phyloP scores from a whole-genome alignment of 2,113 vertebrate genomes.

The Seriola quinqueradiata region DNA sequence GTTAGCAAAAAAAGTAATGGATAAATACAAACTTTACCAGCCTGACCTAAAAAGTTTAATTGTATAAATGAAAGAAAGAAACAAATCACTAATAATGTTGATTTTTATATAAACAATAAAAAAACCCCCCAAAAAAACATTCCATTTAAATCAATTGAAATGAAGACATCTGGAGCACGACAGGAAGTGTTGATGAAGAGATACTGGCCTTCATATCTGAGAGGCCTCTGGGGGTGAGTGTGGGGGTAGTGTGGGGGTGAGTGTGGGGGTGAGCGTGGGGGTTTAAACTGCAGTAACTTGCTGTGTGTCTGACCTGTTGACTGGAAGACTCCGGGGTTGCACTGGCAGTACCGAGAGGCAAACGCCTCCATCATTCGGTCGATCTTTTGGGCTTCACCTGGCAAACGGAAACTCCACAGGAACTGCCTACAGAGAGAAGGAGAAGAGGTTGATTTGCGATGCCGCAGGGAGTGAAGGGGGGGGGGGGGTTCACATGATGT shows the following conservation, averaged over 20 bases:
- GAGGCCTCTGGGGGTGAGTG: background rate
- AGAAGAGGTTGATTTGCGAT: background rate
- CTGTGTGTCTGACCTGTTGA: conserved; percentile 90
- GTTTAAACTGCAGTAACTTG: background rate
- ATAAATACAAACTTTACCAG: too few species aligned
- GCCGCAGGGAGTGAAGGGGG: background rate
- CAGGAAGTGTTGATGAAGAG: background rate
- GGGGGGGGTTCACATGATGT: background rate
- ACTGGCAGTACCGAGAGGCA: conserved; percentile 96
- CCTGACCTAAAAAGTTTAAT: too few species aligned
- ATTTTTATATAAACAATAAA: too few species aligned
- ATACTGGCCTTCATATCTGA: background rate
- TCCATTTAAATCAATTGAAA: too few species aligned
- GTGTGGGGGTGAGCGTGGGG: too few species aligned
- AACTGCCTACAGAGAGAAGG: conserved; percentile 88
- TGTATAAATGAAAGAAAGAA: too few species aligned
- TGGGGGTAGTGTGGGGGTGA: too few species aligned
- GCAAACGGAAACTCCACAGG: conserved; percentile 97
- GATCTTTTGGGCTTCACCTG: conserved; percentile 98
- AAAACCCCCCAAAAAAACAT: too few species aligned
- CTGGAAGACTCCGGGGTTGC: conserved; percentile 98
- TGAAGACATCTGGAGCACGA: too few species aligned
- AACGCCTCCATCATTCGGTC: conserved; percentile 99
- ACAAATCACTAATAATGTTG: too few species aligned
- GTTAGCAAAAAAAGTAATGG: too few species aligned